phyloP scores from a whole-genome alignment of 1,140 invertebrate genomes.

The Eupristina koningsbergeri region DNA sequence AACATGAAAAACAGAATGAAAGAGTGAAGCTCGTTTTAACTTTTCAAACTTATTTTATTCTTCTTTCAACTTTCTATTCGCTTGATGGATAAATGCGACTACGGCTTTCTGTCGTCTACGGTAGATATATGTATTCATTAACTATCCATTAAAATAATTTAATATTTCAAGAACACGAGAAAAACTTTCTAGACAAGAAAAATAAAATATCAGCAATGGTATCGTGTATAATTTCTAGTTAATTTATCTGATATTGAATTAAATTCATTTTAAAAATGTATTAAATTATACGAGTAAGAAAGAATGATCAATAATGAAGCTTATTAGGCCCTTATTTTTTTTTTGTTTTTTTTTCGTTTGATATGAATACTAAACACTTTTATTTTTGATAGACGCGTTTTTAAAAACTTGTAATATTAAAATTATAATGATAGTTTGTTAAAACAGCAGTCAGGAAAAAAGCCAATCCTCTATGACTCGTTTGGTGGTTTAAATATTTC shows the following conservation, averaged over 20 bases:
- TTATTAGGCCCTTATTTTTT: no score
- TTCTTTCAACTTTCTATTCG: slow-evolving; percentile 7
- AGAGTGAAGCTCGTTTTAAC: background rate
- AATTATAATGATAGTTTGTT: background rate
- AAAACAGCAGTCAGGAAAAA: background rate
- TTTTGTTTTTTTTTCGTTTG: no score
- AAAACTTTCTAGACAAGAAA: background rate
- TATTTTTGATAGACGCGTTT: background rate
- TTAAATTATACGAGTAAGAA: no score
- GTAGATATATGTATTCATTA: background rate
- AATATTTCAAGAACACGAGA: background rate
- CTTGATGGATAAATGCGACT: background rate
- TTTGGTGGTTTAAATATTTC: no score
- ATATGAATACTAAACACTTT: no score
- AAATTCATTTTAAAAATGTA: background rate
- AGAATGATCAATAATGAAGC: no score
- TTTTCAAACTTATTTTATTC: background rate
- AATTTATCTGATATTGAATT: background rate
- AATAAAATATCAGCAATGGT: background rate
- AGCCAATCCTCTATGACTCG: no score
- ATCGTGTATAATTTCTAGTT: background rate
- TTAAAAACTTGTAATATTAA: background rate
- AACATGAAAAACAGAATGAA: background rate
- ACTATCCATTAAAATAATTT: background rate
- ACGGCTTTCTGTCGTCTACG: background rate